Conservation (phyloP, 2,797 vertebrate species). For the Sebastes matsubarae region DNA sequence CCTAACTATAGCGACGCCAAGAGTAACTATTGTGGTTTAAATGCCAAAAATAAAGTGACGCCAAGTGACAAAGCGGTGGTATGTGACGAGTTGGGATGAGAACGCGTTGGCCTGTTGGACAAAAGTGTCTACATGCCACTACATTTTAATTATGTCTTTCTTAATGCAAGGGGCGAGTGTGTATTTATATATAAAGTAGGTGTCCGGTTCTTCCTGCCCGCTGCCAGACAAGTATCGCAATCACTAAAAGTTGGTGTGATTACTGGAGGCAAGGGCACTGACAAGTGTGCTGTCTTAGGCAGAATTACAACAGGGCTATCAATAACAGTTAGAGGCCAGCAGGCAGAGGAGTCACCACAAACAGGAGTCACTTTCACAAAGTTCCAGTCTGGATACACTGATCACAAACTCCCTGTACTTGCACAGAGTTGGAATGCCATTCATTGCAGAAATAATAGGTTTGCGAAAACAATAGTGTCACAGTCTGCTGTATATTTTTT, state of each 20-base stretch:
- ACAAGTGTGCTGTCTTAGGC: slow-evolving; percentile 77
- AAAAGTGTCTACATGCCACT: neutral
- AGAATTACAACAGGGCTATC: slow-evolving; percentile 80
- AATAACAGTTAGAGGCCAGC: slow-evolving; percentile 81
- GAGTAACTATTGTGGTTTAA: too few species aligned
- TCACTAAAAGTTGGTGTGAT: slow-evolving; percentile 81
- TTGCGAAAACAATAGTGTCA: neutral
- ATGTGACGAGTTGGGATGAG: neutral
- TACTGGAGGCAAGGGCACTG: slow-evolving; percentile 80
- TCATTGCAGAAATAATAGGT: neutral
- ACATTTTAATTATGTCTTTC: slow-evolving; percentile 24
- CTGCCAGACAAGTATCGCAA: slow-evolving; percentile 56
- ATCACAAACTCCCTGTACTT: neutral
- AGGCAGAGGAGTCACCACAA: slow-evolving; percentile 48
- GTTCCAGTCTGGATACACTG: slow-evolving; percentile 4
- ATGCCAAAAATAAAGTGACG: too few species aligned
- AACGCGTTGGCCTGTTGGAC: neutral
- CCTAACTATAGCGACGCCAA: too few species aligned
- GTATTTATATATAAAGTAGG: slow-evolving; percentile 61
- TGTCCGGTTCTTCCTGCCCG: slow-evolving; percentile 9
- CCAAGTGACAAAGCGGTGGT: too few species aligned
- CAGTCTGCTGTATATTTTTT: neutral
- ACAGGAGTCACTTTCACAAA: slow-evolving; percentile 69
- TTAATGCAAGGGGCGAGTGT: slow-evolving; percentile 28
- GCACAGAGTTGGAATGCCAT: neutral